Conservation (phyloP, 2,888 invertebrate species). For the Dilophus febrilis region DNA sequence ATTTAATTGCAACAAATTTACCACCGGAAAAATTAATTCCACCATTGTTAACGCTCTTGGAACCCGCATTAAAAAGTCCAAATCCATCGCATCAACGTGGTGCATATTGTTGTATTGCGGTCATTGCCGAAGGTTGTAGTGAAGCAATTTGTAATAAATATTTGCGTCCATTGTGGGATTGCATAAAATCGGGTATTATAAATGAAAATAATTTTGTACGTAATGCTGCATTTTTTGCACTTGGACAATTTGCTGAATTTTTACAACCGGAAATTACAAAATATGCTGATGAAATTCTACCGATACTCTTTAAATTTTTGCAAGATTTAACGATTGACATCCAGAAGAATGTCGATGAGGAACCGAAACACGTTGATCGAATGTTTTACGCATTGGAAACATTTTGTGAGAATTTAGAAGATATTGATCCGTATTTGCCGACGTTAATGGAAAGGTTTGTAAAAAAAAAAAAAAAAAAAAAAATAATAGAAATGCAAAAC, state of each 20-base stretch:
- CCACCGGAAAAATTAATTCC: constrained; percentile 62
- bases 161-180: constrained; percentile 47
- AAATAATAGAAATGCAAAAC: constrained; percentile 2
- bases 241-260: constrained; percentile 67
- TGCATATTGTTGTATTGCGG: constrained; percentile 53
- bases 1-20: constrained; percentile 52
- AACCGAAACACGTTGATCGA: constrained; percentile 46
- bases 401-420: constrained; percentile 60
- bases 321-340: constrained; percentile 39
- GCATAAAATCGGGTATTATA: constrained; percentile 50
- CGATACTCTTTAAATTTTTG: constrained; percentile 53
- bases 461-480: too few species aligned
- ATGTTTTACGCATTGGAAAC: constrained; percentile 67
- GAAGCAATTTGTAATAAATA: constrained; percentile 56
- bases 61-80: constrained; percentile 42
- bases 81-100: constrained; percentile 50
- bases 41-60: constrained; percentile 44
- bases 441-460: constrained; percentile 52
- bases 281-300: constrained; percentile 51
- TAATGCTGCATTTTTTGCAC: constrained; percentile 58
- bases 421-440: constrained; percentile 51
- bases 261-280: constrained; percentile 63
- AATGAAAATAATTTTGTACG: constrained; percentile 31
- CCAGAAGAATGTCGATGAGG: constrained; percentile 33
- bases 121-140: constrained; percentile 61